phyloP scores from a whole-genome alignment of 30 jellyfish, hydroid and myxozoan species.

The Turritopsis rubra region DNA sequence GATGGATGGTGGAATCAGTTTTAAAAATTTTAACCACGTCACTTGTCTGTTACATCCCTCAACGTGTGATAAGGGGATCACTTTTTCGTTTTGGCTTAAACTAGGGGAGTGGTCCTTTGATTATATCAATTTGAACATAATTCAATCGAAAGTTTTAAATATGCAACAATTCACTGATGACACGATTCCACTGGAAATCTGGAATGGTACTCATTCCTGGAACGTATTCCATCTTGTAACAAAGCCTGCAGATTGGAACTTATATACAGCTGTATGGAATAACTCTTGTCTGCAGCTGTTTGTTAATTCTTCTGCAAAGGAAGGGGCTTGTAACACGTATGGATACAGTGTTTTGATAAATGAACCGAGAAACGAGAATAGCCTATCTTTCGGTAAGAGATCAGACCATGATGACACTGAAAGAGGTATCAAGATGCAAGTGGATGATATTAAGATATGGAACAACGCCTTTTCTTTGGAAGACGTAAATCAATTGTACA shows the following conservation, averaged over 20 bases:
- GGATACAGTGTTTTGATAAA: background rate
- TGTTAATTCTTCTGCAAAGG: background rate
- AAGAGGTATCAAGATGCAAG: background rate
- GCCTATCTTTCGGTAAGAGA: background rate
- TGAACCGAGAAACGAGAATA: background rate
- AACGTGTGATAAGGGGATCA: background rate
- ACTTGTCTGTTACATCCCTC: background rate
- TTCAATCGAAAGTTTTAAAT: background rate
- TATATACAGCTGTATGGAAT: background rate
- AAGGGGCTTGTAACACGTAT: background rate
- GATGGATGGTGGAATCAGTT: background rate
- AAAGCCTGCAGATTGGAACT: background rate
- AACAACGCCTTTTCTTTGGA: background rate
- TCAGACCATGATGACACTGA: background rate
- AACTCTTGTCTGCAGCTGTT: background rate
- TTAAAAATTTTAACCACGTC: background rate
- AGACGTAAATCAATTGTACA: background rate
- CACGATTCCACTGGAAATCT: background rate
- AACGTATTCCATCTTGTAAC: background rate
- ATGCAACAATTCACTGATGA: background rate
- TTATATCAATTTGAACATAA: background rate
- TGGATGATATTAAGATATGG: background rate
- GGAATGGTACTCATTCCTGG: slow-evolving; percentile 7
- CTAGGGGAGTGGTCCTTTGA: background rate
- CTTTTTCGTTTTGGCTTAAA: slow-evolving; percentile 3